phyloP scores from a whole-genome alignment of 2,113 vertebrate species.

The Aythya baeri region DNA sequence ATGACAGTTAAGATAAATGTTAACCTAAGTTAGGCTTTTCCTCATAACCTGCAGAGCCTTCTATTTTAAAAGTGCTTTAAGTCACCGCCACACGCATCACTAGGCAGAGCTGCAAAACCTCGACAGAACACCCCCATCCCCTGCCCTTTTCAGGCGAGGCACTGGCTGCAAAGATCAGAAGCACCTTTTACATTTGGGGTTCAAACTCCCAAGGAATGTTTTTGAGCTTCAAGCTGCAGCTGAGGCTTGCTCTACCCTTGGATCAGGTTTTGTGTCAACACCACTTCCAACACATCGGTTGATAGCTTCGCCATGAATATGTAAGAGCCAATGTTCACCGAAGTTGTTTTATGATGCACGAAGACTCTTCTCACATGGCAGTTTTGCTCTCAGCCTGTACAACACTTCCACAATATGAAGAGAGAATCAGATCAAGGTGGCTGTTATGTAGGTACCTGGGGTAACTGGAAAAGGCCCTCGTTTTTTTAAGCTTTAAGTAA shows the following conservation, averaged over 20 bases:
- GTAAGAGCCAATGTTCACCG: background rate
- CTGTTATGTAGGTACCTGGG: background rate
- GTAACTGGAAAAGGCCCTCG: background rate
- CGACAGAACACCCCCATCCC: background rate
- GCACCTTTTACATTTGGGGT: background rate
- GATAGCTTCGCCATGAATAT: background rate
- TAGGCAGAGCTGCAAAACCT: background rate
- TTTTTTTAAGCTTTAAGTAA: background rate
- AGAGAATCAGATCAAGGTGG: background rate
- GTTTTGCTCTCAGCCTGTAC: background rate
- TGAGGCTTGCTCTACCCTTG: background rate
- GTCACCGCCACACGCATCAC: background rate
- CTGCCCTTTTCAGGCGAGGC: background rate
- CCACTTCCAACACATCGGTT: background rate
- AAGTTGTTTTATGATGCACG: background rate
- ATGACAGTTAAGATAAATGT: slow-evolving; percentile 61
- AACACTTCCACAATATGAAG: background rate
- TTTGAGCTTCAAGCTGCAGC: background rate
- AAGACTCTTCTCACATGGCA: background rate
- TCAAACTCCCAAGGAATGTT: background rate
- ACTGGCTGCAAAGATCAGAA: background rate
- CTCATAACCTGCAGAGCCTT: background rate
- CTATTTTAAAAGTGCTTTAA: background rate
- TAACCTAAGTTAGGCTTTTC: background rate
- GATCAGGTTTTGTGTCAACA: background rate